Evolutionary conservation across 2,797 vertebrate species (phyloP).

Genomic region (Manis javanica): DNA sequence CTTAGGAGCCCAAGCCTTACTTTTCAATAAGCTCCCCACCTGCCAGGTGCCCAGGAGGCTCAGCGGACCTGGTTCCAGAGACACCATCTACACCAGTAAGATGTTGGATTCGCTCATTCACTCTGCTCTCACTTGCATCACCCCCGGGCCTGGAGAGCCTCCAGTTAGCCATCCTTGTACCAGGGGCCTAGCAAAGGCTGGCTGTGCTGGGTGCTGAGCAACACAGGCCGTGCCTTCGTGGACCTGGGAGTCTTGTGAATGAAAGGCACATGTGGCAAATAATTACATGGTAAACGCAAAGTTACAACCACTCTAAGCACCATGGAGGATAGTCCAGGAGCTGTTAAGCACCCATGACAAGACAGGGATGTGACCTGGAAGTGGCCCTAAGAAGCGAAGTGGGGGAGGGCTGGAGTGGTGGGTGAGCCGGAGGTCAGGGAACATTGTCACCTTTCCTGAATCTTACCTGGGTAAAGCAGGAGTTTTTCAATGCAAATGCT

Average conservation of each 20-base stretch:
- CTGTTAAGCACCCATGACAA: not conserved
- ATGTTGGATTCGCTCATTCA: not conserved
- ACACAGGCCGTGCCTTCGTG: not conserved
- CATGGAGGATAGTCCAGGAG: accelerated
- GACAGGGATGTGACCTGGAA: not conserved
- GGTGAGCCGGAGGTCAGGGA: not conserved
- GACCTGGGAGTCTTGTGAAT: not conserved
- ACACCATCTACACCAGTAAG: accelerated
- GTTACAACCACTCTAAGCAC: too few relatives aligned
- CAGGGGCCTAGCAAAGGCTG: not conserved
- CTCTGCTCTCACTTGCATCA: not conserved
- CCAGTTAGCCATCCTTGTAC: not conserved
- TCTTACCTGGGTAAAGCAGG: not conserved
- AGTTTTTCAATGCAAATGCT: not conserved
- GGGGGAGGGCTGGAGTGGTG: accelerated
- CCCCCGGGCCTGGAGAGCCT: not conserved
- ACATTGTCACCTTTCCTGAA: not conserved
- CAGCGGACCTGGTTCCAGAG: not conserved
- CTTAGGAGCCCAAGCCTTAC: not conserved
- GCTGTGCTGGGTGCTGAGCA: too few relatives aligned
- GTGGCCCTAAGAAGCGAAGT: too few relatives aligned
- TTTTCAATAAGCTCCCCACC: not conserved
- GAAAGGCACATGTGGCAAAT: not conserved
- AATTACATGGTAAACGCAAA: not conserved
- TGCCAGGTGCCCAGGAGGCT: not conserved